Evolutionary conservation across 2,888 invertebrate genomes (phyloP).

Genomic region (Crossocerus cetratus): DNA sequence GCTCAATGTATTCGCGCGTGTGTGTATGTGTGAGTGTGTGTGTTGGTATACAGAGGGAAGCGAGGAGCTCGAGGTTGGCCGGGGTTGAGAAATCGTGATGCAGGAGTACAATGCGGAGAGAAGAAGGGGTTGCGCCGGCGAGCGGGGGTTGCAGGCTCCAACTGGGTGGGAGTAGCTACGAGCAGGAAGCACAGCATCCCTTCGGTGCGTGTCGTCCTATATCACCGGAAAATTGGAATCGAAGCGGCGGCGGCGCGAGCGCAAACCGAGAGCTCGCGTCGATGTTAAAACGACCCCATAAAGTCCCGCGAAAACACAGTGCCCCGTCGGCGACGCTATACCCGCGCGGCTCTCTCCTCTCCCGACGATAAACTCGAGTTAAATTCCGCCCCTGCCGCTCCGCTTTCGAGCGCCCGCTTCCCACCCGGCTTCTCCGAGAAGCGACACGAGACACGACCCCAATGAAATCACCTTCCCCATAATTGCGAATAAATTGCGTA

Average conservation of each 20-base stretch:
- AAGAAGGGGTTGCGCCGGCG: too few species aligned
- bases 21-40: too few species aligned
- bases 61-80: too few species aligned
- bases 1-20: too few species aligned
- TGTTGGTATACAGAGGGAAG: too few species aligned
- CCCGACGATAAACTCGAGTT: slow-evolving; percentile 39
- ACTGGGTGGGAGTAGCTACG: slow-evolving; percentile 12
- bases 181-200: slow-evolving; percentile 27
- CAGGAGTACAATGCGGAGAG: too few species aligned
- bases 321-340: slow-evolving; percentile 15
- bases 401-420: too few species aligned
- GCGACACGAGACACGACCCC: not conserved
- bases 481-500: slow-evolving; percentile 8
- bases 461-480: slow-evolving; percentile 8
- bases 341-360: slow-evolving; percentile 12
- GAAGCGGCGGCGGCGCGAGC: slow-evolving; percentile 51
- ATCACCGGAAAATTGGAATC: slow-evolving; percentile 69
- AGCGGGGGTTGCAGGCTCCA: too few species aligned
- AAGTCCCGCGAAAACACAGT: slow-evolving; percentile 57
- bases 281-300: slow-evolving; percentile 65
- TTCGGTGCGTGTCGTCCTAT: slow-evolving; percentile 62
- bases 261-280: slow-evolving; percentile 39
- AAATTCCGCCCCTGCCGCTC: slow-evolving; percentile 23
- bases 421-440: not conserved
- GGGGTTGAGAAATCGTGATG: too few species aligned